Conservation (phyloP, 2,113 vertebrate genomes). For the Corvus cornix region DNA sequence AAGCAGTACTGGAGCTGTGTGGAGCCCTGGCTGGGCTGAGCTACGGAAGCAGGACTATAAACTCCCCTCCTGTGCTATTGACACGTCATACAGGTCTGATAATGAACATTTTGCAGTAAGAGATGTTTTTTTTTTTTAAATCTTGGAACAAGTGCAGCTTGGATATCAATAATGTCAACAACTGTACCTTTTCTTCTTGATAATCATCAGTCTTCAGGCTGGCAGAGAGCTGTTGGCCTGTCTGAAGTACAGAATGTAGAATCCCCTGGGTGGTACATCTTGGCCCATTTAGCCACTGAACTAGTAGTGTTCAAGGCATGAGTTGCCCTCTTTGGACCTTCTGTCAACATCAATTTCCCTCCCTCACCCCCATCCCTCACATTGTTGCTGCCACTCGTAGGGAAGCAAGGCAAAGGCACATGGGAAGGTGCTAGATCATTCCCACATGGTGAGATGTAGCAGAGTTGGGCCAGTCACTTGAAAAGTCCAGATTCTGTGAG, state of each 20-base stretch:
- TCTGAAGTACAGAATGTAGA: neutral
- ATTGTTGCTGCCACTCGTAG: accelerated
- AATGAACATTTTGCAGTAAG: neutral
- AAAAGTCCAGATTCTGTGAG: neutral
- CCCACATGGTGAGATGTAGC: neutral
- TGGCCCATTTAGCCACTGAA: neutral
- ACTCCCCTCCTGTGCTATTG: neutral
- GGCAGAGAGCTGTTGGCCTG: neutral
- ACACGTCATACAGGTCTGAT: neutral
- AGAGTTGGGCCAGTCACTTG: neutral
- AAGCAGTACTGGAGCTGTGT: neutral
- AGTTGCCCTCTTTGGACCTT: neutral
- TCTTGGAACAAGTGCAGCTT: neutral
- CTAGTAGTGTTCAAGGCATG: neutral
- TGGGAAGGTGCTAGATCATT: neutral
- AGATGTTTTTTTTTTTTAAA: neutral
- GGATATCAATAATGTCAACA: neutral
- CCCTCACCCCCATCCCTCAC: neutral
- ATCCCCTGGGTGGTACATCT: neutral
- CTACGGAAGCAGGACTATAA: neutral
- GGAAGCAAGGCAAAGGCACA: neutral
- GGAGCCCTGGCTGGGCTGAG: neutral
- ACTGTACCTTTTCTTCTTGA: neutral
- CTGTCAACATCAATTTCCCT: neutral
- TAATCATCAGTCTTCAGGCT: neutral